phyloP scores from a whole-genome alignment of 2,888 invertebrate species.

The Pollenia amentaria region DNA sequence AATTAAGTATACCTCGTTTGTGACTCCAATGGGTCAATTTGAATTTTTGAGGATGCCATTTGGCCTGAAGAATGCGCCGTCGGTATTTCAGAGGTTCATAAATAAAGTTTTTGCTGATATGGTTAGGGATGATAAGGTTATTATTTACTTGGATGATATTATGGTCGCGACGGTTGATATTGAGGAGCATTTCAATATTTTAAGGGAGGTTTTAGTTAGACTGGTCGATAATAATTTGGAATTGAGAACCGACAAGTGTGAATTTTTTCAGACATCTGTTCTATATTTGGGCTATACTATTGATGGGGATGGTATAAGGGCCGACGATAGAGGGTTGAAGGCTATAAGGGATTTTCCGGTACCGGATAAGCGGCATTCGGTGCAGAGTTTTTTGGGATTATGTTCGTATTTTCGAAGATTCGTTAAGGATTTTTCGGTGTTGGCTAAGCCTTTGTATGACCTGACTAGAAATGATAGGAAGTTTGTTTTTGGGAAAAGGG shows the following conservation, averaged over 20 bases:
- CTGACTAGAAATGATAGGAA: slow-evolving; percentile 61
- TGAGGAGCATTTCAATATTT: no score
- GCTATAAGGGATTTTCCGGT: slow-evolving; percentile 19
- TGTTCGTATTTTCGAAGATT: slow-evolving; percentile 69
- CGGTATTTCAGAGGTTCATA: no score
- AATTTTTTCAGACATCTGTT: slow-evolving; percentile 68
- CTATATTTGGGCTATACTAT: slow-evolving; percentile 75
- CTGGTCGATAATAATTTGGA: slow-evolving; percentile 59
- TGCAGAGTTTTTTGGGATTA: slow-evolving; percentile 57
- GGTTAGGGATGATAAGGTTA: no score
- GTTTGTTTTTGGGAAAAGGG: slow-evolving; percentile 62
- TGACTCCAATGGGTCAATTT: no score
- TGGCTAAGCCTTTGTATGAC: slow-evolving; percentile 61
- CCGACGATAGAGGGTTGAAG: slow-evolving; percentile 11
- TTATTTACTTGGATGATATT: no score
- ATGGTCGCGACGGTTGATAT: no score
- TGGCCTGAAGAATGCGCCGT: no score
- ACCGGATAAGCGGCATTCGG: slow-evolving; percentile 20
- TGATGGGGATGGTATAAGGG: slow-evolving; percentile 21
- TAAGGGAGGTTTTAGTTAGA: slow-evolving; percentile 65
- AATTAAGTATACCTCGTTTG: no score
- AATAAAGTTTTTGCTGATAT: no score
- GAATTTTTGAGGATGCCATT: no score
- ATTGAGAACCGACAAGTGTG: slow-evolving; percentile 46
- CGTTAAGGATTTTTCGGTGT: slow-evolving; percentile 56